A percentile compares a stretch with the other conserved stretches of the same genome.
Conservation (phyloP, 2,888 invertebrate genomes). For the Timandra comae region DNA sequence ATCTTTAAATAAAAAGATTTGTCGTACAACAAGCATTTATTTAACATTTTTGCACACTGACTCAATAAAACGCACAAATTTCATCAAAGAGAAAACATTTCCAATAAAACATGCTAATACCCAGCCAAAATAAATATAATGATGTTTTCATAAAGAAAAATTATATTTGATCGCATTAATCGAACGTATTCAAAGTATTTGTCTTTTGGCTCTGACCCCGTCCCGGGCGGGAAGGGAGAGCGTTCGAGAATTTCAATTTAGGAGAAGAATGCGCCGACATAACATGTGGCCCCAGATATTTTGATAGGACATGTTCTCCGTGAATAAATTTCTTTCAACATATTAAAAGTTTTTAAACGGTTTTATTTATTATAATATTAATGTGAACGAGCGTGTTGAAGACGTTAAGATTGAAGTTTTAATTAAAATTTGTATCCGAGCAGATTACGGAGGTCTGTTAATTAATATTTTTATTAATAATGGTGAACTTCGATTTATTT, state of each 20-base stretch:
- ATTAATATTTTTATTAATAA: background rate
- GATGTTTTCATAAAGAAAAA: slow-evolving; percentile 35
- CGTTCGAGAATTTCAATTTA: slow-evolving; percentile 78
- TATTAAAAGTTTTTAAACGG: slow-evolving; percentile 70
- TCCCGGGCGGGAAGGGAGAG: slow-evolving; percentile 61
- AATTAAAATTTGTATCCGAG: slow-evolving; percentile 2
- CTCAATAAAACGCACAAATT: no score
- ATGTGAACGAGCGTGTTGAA: slow-evolving; percentile 7
- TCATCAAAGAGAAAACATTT: background rate
- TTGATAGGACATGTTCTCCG: slow-evolving; percentile 76
- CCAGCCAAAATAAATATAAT: slow-evolving; percentile 1
- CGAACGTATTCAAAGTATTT: slow-evolving; percentile 72
- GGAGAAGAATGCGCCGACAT: slow-evolving; percentile 78
- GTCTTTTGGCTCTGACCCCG: slow-evolving; percentile 71
- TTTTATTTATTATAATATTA: slow-evolving; percentile 51
- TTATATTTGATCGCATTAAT: slow-evolving; percentile 67
- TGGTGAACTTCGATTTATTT: background rate
- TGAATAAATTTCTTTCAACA: slow-evolving; percentile 74
- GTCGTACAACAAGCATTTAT: no score
- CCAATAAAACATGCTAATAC: no score
- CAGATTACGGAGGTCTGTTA: background rate
- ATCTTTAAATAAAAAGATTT: no score
- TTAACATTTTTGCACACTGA: no score
- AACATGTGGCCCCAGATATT: slow-evolving; percentile 77
- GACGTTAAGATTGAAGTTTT: slow-evolving; percentile 5